phyloP scores from a whole-genome alignment of 2,113 vertebrate genomes.

The Gnathonemus echidnorhynchus region DNA sequence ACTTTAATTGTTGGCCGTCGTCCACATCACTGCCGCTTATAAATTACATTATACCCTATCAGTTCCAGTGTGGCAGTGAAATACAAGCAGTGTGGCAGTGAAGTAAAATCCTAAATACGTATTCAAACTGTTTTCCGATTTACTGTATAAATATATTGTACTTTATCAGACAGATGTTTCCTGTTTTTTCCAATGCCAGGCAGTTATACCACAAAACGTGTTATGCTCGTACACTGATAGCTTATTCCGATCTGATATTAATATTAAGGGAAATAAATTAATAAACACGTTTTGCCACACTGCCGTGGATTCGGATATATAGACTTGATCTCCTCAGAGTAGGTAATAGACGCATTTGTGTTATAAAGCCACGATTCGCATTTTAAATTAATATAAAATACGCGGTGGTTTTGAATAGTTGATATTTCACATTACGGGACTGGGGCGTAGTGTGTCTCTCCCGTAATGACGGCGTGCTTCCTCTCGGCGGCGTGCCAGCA shows the following conservation, averaged over 20 bases:
- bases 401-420: background rate
- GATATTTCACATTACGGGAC: background rate
- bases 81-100: background rate
- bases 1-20: background rate
- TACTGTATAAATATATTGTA: background rate
- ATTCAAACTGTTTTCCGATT: background rate
- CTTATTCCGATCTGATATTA: background rate
- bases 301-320: background rate
- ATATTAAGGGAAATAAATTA: background rate
- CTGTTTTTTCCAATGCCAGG: background rate
- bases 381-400: background rate
- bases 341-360: background rate
- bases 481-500: background rate
- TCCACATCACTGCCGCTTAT: background rate
- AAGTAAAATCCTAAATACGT: background rate
- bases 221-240: background rate
- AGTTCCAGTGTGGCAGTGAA: background rate
- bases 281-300: background rate
- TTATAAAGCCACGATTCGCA: background rate
- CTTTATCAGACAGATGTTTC: background rate
- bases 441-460: background rate
- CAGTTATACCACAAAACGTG: background rate
- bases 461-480: background rate
- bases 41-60: background rate
- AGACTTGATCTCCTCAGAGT: background rate